Evolutionary conservation across 2,113 vertebrate genomes (phyloP).

Genomic region (Pithys albifrons): DNA sequence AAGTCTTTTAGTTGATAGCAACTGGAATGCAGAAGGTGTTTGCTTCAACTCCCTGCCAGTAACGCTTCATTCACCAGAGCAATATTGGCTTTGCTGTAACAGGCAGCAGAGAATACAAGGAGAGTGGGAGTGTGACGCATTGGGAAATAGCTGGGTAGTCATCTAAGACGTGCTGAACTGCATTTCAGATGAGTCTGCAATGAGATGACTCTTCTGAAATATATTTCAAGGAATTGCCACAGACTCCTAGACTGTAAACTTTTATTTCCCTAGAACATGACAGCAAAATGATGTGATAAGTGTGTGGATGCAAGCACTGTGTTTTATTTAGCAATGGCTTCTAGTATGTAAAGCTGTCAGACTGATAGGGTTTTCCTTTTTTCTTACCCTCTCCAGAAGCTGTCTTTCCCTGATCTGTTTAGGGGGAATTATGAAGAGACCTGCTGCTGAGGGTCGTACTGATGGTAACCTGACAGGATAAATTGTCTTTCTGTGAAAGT

Average conservation of each 20-base stretch:
- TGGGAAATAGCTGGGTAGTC: not conserved
- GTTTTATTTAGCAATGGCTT: not conserved
- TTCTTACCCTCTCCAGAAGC: not conserved
- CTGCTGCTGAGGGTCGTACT: not conserved
- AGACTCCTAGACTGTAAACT: not conserved
- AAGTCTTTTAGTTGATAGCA: not conserved
- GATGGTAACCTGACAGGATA: not conserved
- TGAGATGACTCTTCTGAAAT: slow-evolving; percentile 6
- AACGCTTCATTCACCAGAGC: not conserved
- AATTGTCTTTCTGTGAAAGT: not conserved
- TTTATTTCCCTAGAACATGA: not conserved
- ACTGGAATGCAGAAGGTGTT: not conserved
- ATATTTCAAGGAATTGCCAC: not conserved
- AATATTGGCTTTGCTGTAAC: not conserved
- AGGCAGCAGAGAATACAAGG: not conserved
- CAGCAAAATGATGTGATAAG: not conserved
- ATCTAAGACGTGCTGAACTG: slow-evolving; percentile 14
- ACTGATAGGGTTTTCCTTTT: not conserved
- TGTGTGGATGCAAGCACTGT: not conserved
- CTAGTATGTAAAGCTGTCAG: not conserved
- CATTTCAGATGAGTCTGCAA: not conserved
- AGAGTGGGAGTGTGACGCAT: not conserved
- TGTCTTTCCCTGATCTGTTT: not conserved
- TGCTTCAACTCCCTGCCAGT: not conserved
- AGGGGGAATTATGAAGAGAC: not conserved